Conservation (phyloP, 2,113 vertebrate species). For the Antennarius striatus region DNA sequence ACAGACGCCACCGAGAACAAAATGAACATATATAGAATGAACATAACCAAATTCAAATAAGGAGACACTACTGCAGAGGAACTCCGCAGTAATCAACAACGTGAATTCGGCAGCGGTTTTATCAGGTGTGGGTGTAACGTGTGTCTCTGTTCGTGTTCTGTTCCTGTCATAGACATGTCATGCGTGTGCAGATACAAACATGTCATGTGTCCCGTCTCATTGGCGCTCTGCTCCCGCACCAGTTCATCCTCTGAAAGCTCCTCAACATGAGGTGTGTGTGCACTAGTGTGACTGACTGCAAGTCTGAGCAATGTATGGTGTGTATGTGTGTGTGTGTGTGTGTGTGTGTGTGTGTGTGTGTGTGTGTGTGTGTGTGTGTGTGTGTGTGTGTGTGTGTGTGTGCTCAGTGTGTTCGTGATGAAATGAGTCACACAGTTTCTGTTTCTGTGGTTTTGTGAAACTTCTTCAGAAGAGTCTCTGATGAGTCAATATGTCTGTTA, state of each 20-base stretch:
- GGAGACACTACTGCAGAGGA: not conserved
- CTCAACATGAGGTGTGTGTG: conserved; percentile 28
- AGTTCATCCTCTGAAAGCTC: conserved; percentile 47
- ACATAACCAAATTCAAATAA: not conserved
- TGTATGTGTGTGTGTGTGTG: not conserved
- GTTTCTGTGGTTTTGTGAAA: conserved; percentile 45
- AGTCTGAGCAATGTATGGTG: too few species aligned
- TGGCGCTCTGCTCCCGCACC: conserved; percentile 53
- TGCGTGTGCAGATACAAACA: conserved; percentile 1
- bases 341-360: too few species aligned
- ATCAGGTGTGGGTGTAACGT: conserved; percentile 2
- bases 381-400: too few species aligned
- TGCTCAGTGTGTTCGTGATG: conserved; percentile 23
- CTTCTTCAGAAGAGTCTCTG: conserved; percentile 27
- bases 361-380: too few species aligned
- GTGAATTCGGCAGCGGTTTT: conserved; percentile 4
- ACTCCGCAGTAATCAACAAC: not conserved
- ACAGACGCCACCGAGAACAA: too few species aligned
- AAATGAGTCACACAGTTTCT: conserved; percentile 45
- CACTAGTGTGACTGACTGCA: conserved; percentile 14
- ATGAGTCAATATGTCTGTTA: conserved; percentile 34
- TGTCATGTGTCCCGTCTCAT: conserved; percentile 46
- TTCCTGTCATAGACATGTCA: not conserved
- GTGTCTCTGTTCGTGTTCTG: conserved; percentile 1
- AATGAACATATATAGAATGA: too few species aligned